These are phyloP conservation scores for Urosaurus nigricauda DNA, from an alignment of 2,797 vertebrate species.

Conservation along the genomic window DNA sequence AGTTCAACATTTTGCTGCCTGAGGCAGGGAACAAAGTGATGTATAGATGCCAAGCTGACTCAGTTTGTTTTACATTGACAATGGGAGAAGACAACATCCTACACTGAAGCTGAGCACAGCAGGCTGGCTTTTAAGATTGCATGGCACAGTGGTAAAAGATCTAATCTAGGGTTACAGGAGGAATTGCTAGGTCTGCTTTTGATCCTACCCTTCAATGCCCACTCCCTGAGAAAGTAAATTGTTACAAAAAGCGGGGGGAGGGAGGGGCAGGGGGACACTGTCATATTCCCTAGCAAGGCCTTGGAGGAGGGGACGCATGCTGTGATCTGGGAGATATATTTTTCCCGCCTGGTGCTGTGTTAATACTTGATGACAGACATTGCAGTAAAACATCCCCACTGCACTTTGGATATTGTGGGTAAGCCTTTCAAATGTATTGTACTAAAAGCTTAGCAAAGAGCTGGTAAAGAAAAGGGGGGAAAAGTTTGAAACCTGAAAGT, in stretches of 20 bases:
- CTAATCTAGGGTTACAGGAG: neutral
- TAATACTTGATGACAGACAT: neutral
- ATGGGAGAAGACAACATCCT: neutral
- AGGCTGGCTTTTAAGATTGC: neutral
- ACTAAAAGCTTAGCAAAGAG: conserved; percentile 11
- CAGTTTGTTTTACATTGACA: neutral
- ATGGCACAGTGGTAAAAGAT: neutral
- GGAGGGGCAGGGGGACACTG: too few species aligned
- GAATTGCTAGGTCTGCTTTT: neutral
- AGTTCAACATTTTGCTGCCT: neutral
- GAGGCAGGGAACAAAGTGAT: neutral
- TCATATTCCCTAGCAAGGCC: neutral
- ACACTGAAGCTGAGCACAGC: neutral
- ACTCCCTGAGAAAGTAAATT: neutral
- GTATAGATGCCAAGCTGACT: neutral
- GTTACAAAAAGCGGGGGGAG: too few species aligned
- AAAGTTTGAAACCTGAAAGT: conserved; percentile 8
- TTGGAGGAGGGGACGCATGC: neutral
- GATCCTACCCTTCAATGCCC: neutral
- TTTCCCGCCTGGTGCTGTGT: neutral
- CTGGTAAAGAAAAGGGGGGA: neutral
- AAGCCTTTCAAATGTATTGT: conserved; percentile 13
- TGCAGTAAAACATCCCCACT: neutral
- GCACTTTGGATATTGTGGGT: neutral
- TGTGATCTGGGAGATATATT: neutral